Evolutionary conservation across 2,888 invertebrate species (phyloP), one percentile per base, ranked within the genome.

Genomic region (Coecobrya sp.): DNA sequence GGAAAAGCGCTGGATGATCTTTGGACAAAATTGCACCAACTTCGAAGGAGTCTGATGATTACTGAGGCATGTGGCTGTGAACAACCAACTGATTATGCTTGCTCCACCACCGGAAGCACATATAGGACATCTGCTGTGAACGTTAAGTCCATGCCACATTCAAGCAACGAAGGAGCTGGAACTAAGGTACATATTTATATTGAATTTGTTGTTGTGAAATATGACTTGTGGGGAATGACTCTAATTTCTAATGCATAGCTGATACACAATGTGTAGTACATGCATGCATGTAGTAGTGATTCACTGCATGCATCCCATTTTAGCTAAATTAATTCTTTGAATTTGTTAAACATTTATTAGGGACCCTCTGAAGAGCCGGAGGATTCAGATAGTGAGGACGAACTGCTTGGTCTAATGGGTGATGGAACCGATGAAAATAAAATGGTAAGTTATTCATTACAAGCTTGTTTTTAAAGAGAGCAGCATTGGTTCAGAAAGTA

Each of bases 41-140:
- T 97, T 93, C 97, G 99, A 25, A 96, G 97, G 0, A 96, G 97
- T 94, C 98, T 98, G 97, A 97, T 97, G 91, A 97, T 99, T 94
- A 97, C 97, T n/a, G 97, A 97, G 95, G 97, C 97, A 93, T 98
- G 98, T 95, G 97, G 96, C 4, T 99, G 98, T 96, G 95, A 95
- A n/a, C 25, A 45, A 4, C 49, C 79, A 1, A 1, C 1, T n/a
- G 22, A 49, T 16, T 10, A 13, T 25, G n/a, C 10, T n/a, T n/a
- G 1, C 5, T 1, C 19, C 55, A 19, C 1, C n/a, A n/a, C n/a
- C 5, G 0, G 1, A 55, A 19, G n/a, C 55, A 55, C 55, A 13
- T 13, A 13, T n/a, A 19, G 0, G 5, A 16, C 55, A 19, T 1
- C 5, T n/a, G 7, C 1, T 55, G 55, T 13, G 11, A 49, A 49